Percentiles rank a stretch among this genome's conserved stretches.
Evolutionary conservation across 1,140 invertebrate species (phyloP).

Genomic region (Spodoptera litura): DNA sequence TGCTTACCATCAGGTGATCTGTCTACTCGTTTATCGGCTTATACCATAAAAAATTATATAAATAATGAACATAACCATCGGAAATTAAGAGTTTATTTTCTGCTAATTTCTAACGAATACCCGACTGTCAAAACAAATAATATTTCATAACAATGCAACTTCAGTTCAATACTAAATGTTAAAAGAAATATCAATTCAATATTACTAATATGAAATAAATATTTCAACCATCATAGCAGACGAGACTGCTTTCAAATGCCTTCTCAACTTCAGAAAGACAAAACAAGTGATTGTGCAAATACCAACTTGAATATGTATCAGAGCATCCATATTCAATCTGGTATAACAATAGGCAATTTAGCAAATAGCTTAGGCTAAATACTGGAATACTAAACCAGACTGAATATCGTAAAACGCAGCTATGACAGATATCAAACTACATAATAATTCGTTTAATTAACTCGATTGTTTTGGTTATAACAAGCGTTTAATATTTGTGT

Average conservation of each 20-base stretch:
- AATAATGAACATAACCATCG: too few relatives aligned
- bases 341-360: slow-evolving; percentile 29
- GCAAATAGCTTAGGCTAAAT: slow-evolving; percentile 16
- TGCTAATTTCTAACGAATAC: too few relatives aligned
- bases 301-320: slow-evolving; percentile 37
- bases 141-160: too few relatives aligned
- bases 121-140: too few relatives aligned
- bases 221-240: neutral
- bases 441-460: neutral
- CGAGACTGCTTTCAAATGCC: neutral
- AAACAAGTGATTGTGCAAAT: slow-evolving; percentile 31
- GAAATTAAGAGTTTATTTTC: too few relatives aligned
- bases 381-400: neutral
- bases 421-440: neutral
- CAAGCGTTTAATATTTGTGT: neutral
- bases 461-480: neutral
- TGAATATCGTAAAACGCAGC: neutral
- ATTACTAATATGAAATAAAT: too few relatives aligned
- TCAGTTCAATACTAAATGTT: too few relatives aligned
- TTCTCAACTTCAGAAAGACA: neutral
- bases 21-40: too few relatives aligned
- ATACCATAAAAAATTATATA: too few relatives aligned
- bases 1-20: too few relatives aligned
- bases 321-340: slow-evolving; percentile 27
- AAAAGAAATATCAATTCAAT: too few relatives aligned